Conservation (phyloP, 2,113 vertebrate genomes). For the Ptilonorhynchus violaceus region DNA sequence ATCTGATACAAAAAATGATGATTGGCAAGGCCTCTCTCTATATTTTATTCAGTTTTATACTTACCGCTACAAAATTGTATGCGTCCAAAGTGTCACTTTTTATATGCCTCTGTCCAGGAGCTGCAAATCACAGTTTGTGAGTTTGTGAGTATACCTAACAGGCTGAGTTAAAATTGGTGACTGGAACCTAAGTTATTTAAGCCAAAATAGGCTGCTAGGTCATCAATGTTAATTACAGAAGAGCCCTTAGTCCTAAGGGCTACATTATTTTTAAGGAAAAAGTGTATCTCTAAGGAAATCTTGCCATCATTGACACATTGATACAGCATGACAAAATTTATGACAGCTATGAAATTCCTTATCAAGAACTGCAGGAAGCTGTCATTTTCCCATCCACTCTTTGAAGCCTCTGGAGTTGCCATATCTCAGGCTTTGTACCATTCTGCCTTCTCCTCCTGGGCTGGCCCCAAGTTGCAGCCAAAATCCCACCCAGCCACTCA, state of each 20-base stretch:
- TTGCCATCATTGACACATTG: neutral
- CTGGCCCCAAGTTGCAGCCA: neutral
- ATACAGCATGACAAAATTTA: neutral
- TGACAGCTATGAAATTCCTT: neutral
- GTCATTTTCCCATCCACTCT: neutral
- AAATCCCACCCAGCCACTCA: neutral
- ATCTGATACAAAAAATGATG: neutral
- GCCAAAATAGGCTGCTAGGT: neutral
- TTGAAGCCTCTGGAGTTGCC: neutral
- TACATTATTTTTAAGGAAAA: neutral
- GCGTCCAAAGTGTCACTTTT: neutral
- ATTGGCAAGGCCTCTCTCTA: neutral
- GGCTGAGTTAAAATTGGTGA: neutral
- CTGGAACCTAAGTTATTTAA: neutral
- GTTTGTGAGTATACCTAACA: neutral
- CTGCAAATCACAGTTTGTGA: neutral
- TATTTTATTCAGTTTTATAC: neutral
- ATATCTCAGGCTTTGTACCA: neutral
- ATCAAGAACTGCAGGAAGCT: neutral
- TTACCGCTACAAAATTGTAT: neutral
- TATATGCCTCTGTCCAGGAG: neutral
- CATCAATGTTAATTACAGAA: neutral
- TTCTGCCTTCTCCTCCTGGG: neutral
- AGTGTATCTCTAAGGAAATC: neutral
- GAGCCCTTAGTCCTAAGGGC: neutral